phyloP scores from a whole-genome alignment of 2,113 vertebrate species.

The Toxostoma redivivum region DNA sequence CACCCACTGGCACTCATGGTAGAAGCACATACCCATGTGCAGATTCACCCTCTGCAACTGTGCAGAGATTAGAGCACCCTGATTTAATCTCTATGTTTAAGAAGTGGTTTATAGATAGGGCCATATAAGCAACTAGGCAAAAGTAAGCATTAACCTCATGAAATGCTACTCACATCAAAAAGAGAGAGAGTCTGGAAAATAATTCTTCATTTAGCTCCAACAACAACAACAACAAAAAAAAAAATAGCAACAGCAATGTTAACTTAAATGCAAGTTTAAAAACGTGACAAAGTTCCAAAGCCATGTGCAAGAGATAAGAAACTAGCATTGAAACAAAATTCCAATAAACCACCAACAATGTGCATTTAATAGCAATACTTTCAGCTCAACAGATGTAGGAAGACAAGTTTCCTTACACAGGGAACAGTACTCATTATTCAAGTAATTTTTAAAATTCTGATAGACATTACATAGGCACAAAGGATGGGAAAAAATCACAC shows the following conservation, averaged over 20 bases:
- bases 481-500: not conserved
- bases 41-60: not conserved
- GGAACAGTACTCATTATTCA: not conserved
- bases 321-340: not conserved
- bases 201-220: not conserved
- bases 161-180: not conserved
- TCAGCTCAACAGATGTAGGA: not conserved
- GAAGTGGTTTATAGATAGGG: not conserved
- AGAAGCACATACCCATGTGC: rapidly evolving
- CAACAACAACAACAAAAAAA: not conserved
- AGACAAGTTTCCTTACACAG: not conserved
- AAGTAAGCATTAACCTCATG: not conserved
- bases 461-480: not conserved
- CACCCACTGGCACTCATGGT: not conserved
- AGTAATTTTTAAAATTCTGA: not conserved
- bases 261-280: not conserved
- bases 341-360: not conserved
- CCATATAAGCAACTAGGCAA: not conserved
- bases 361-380: not conserved
- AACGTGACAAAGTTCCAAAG: not conserved
- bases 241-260: not conserved
- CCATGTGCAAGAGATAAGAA: not conserved
- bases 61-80: rapidly evolving
- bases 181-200: not conserved
- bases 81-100: not conserved